phyloP scores from a whole-genome alignment of 1,140 invertebrate genomes.

The Chrysopa pallens region DNA sequence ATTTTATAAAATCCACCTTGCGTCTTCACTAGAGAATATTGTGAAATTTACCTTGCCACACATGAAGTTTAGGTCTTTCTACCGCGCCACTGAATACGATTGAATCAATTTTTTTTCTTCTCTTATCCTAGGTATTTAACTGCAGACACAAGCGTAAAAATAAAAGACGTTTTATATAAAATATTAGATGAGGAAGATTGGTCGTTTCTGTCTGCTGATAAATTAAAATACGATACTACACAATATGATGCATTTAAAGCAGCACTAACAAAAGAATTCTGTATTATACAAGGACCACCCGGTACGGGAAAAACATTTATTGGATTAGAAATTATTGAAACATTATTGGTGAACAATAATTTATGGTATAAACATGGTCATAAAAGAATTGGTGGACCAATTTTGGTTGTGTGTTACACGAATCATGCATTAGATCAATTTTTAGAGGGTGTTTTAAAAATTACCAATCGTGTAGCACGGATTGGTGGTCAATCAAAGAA shows the following conservation, averaged over 20 bases:
- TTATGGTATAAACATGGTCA: conserved; percentile 13
- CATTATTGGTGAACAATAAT: conserved; percentile 27
- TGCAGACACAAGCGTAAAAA: too few species aligned
- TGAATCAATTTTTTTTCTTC: too few species aligned
- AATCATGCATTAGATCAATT: conserved; percentile 85
- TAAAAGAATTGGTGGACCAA: conserved; percentile 23
- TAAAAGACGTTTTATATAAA: too few species aligned
- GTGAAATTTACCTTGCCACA: too few species aligned
- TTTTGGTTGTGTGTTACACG: conserved; percentile 67
- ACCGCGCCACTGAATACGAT: too few species aligned
- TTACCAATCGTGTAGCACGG: conserved; percentile 39
- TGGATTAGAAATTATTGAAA: conserved; percentile 44
- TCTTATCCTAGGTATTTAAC: too few species aligned
- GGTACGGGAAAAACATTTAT: conserved; percentile 67
- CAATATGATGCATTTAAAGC: conserved; percentile 37
- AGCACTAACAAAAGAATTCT: conserved; percentile 39
- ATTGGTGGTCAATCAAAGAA: conserved; percentile 54
- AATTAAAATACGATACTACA: conserved; percentile 20
- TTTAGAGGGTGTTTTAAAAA: conserved; percentile 44
- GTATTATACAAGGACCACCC: conserved; percentile 63
- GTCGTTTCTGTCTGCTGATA: conserved; percentile 8
- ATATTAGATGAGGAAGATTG: too few species aligned
- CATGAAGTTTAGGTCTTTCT: too few species aligned
- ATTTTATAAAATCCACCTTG: too few species aligned
- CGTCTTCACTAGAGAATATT: too few species aligned